phyloP scores from a whole-genome alignment of 2,888 invertebrate genomes.

The Herminia tarsipennalis region DNA sequence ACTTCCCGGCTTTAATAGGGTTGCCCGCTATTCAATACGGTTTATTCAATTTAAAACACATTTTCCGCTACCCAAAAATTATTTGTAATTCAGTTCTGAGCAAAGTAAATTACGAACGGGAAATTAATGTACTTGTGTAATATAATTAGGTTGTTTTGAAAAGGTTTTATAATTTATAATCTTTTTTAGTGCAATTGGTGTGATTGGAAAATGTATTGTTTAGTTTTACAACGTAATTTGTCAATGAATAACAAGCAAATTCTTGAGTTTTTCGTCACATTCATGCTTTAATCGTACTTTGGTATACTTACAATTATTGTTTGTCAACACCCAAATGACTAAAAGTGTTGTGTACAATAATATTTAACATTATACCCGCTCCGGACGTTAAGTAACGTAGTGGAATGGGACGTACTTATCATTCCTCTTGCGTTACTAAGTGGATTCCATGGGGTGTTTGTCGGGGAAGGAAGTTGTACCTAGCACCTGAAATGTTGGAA shows the following conservation, averaged over 20 bases:
- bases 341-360: not conserved
- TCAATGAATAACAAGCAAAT: too few species aligned
- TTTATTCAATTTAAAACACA: not conserved
- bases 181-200: too few species aligned
- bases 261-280: too few species aligned
- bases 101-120: too few species aligned
- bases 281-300: too few species aligned
- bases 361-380: slow-evolving; percentile 19
- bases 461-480: slow-evolving; percentile 22
- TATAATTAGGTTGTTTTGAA: too few species aligned
- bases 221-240: too few species aligned
- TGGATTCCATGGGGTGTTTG: slow-evolving; percentile 20
- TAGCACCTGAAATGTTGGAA: slow-evolving; percentile 11
- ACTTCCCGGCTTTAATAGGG: slow-evolving; percentile 3
- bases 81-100: not conserved
- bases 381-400: slow-evolving; percentile 9
- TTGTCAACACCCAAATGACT: not conserved
- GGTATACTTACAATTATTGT: not conserved
- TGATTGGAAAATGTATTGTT: too few species aligned
- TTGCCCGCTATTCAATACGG: not conserved
- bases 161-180: too few species aligned
- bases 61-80: too few species aligned
- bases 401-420: slow-evolving; percentile 23
- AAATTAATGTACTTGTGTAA: too few species aligned
- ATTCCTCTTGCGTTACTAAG: slow-evolving; percentile 21